Base-by-base conservation (phyloP, 2,113 vertebrate species). In the Monopterus albus region DNA sequence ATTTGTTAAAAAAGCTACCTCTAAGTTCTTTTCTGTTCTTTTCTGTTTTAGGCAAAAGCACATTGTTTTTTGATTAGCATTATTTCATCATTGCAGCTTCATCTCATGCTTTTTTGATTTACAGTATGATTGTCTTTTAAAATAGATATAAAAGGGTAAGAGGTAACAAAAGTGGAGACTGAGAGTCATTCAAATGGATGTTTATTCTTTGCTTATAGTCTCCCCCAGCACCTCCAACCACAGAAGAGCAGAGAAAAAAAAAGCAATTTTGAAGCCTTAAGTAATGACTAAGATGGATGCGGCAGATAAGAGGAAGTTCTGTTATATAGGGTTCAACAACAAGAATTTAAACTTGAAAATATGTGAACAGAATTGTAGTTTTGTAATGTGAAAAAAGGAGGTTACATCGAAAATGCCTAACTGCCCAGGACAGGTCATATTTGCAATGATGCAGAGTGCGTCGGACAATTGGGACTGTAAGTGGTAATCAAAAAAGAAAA, bases 1-100 rank as follows among this genome's bases (percentile, higher is more conserved):
- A 61, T 94, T 83, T 87, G 74, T 94, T 92, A 89, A 93, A 88
- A 95, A 95, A 98, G 96, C 97, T 99, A 98, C 97, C 97, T 99
- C 96, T 96, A 94, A 90, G 69, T 95, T 96, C 92, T 6, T 92
- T 92, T 75, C 82, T 42, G 47, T 59, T 38, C 68, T 21, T 42
- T 53, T 59, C 38, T 55, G 64, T 81, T 67, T 76, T 72, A n/a
- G 82, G 46, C 71, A 72, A 88, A 89, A 88, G 83, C 87, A 88
- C 80, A 87, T 81, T 78, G 72, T 67, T 65, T 51, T 67, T 73
- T 89, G 68, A 93, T 87, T 92, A 78, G 84, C 89, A 83, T 93
- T 92, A 81, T 91, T 92, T 91, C 80, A 88, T 92, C 79, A 73
- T 86, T 86, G 87, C 86, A 56, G 87, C 89, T 91, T 94, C 94